Conservation (phyloP, 2,888 invertebrate species). For the Spodoptera exigua region DNA sequence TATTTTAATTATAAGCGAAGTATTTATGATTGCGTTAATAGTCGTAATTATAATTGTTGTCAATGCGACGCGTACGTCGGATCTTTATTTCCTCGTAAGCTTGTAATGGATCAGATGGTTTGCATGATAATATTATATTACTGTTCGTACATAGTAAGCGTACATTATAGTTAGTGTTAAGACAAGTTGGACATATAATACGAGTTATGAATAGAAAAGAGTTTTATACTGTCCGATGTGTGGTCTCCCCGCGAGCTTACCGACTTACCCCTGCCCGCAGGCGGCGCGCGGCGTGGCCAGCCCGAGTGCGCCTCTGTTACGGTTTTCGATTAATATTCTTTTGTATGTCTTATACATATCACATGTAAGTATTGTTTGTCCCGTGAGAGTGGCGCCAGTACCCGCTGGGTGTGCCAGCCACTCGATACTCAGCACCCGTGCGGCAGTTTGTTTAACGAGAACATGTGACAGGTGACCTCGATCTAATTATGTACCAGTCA, state of each 20-base stretch:
- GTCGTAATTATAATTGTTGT: conserved; percentile 62
- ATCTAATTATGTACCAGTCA: conserved; percentile 74
- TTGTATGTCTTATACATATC: conserved; percentile 63
- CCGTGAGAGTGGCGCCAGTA: not conserved
- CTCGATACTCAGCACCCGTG: not conserved
- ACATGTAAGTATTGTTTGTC: conserved; percentile 51
- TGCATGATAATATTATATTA: conserved; percentile 64
- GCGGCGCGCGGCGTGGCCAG: conserved; percentile 20
- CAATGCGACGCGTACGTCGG: conserved; percentile 51
- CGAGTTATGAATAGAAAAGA: conserved; percentile 75
- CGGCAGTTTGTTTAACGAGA: conserved; percentile 16
- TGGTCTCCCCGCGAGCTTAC: conserved; percentile 69
- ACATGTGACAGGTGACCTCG: conserved; percentile 59
- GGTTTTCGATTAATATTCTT: conserved; percentile 43
- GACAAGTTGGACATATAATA: conserved; percentile 62
- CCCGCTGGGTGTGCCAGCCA: not conserved
- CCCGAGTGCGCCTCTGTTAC: conserved; percentile 37
- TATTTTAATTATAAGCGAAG: conserved; percentile 68
- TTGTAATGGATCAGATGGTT: conserved; percentile 73
- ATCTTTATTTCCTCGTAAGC: conserved; percentile 68
- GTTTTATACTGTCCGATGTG: conserved; percentile 75
- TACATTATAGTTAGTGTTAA: conserved; percentile 56
- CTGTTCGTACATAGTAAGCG: conserved; percentile 61
- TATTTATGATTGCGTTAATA: conserved; percentile 63
- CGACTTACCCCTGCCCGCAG: too few relatives aligned